phyloP scores from a whole-genome alignment of 2,888 invertebrate species.

The Acleris literana region DNA sequence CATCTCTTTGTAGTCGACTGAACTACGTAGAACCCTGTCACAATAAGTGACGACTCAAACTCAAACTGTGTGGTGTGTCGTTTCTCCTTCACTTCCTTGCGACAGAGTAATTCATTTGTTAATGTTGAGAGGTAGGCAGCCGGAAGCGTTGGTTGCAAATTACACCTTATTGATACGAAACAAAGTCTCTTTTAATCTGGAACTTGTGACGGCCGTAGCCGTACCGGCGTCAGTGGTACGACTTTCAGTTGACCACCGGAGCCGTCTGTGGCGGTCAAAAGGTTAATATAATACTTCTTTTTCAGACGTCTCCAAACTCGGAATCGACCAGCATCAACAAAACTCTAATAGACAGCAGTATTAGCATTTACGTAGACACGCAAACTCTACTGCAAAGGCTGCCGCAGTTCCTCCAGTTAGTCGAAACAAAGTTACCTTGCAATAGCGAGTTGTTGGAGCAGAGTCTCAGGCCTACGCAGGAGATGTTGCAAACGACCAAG shows the following conservation, averaged over 20 bases:
- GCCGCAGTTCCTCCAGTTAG: constrained; percentile 59
- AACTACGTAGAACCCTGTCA: not conserved
- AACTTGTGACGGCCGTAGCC: too few relatives aligned
- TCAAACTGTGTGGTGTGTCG: too few relatives aligned
- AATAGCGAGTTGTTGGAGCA: constrained; percentile 57
- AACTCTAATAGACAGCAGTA: constrained; percentile 65
- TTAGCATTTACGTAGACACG: constrained; percentile 67
- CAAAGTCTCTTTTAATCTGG: too few relatives aligned
- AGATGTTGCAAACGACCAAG: constrained; percentile 54
- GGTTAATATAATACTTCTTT: constrained; percentile 38
- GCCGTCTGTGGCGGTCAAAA: too few relatives aligned
- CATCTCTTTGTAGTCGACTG: too few relatives aligned
- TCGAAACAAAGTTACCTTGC: constrained; percentile 57
- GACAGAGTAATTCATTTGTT: too few relatives aligned
- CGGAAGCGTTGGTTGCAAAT: too few relatives aligned
- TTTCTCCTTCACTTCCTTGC: too few relatives aligned
- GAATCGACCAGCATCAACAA: constrained; percentile 66
- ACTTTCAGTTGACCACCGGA: too few relatives aligned
- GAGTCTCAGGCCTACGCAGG: constrained; percentile 62
- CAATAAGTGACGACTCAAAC: too few relatives aligned
- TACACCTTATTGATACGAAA: too few relatives aligned
- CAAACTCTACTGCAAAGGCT: constrained; percentile 59
- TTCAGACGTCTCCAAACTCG: constrained; percentile 62
- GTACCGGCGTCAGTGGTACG: not conserved
- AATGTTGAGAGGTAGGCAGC: too few relatives aligned